These are phyloP conservation scores for Drosophila monieri DNA, from an alignment of 2,888 invertebrate genomes.

Conservation along the genomic window DNA sequence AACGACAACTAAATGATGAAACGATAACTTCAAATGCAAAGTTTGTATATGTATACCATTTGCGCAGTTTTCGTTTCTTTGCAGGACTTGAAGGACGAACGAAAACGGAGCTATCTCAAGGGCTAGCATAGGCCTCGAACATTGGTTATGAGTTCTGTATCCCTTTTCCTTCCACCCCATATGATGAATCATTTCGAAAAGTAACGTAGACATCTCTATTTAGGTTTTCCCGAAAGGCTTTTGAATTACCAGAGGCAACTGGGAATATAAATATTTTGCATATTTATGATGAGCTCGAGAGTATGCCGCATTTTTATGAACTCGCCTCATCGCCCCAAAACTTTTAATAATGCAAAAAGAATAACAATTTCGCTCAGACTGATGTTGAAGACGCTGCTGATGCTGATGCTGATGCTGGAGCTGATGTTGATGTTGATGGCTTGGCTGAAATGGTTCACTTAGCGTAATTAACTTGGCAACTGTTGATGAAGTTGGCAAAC, in stretches of 20 bases:
- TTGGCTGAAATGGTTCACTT: constrained; percentile 55
- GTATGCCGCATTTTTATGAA: constrained; percentile 58
- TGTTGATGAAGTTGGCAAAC: constrained; percentile 59
- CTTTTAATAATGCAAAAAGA: constrained; percentile 63
- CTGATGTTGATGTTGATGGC: constrained; percentile 40
- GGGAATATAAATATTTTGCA: constrained; percentile 49
- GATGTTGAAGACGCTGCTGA: constrained; percentile 26
- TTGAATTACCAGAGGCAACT: constrained; percentile 26
- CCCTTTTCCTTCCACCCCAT: not conserved
- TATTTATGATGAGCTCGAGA: constrained; percentile 59
- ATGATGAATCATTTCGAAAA: constrained; percentile 8
- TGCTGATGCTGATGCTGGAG: constrained; percentile 33
- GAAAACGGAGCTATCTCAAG: not conserved
- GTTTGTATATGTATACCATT: not conserved
- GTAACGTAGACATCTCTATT: not conserved
- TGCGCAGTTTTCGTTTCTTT: not conserved
- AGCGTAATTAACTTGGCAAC: constrained; percentile 73
- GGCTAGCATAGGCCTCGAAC: not conserved
- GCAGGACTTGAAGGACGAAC: not conserved
- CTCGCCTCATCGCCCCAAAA: constrained; percentile 30
- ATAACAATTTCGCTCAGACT: constrained; percentile 24
- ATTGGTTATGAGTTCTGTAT: not conserved
- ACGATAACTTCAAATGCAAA: constrained; percentile 14
- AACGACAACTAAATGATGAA: constrained; percentile 33
- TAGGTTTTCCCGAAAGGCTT: constrained; percentile 24